These are phyloP conservation scores for Notospermus geniculatus DNA, from an alignment of 1,140 invertebrate species.

Conservation along the genomic window DNA sequence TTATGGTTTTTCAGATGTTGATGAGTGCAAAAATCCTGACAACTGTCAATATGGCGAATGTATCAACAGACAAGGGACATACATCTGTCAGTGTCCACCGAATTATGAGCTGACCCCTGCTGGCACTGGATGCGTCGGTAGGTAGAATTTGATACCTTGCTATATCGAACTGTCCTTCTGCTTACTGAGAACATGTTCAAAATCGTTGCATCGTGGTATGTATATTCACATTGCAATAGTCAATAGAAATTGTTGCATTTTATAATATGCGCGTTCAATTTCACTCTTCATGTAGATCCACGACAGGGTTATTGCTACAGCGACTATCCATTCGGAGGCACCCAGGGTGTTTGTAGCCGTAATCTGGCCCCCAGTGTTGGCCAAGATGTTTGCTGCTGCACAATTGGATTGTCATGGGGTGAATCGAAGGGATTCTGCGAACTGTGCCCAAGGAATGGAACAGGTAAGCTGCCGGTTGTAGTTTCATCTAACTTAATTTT, in stretches of 20 bases:
- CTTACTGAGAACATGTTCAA: too few relatives aligned
- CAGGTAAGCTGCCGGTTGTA: too few relatives aligned
- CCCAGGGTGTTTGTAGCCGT: slow-evolving; percentile 57
- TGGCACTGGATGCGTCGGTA: slow-evolving; percentile 72
- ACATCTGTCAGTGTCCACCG: slow-evolving; percentile 73
- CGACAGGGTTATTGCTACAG: slow-evolving; percentile 76
- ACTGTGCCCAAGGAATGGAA: slow-evolving; percentile 65
- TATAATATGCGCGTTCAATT: neutral
- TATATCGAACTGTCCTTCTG: too few relatives aligned
- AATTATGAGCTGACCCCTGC: slow-evolving; percentile 65
- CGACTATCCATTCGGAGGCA: slow-evolving; percentile 58
- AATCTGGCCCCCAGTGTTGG: slow-evolving; percentile 67
- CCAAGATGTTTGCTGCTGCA: slow-evolving; percentile 82
- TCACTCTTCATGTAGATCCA: slow-evolving; percentile 63
- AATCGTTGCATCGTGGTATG: too few relatives aligned
- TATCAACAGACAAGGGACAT: slow-evolving; percentile 74
- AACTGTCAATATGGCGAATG: slow-evolving; percentile 66
- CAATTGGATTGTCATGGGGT: slow-evolving; percentile 80
- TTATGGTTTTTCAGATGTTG: slow-evolving; percentile 62
- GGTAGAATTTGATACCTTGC: slow-evolving; percentile 29
- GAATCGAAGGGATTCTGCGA: slow-evolving; percentile 67
- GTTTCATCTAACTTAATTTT: too few relatives aligned
- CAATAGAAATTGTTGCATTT: too few relatives aligned
- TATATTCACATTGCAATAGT: too few relatives aligned
- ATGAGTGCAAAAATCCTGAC: slow-evolving; percentile 65